phyloP scores from a whole-genome alignment of 2,797 vertebrate genomes.

The Gymnodraco acuticeps region DNA sequence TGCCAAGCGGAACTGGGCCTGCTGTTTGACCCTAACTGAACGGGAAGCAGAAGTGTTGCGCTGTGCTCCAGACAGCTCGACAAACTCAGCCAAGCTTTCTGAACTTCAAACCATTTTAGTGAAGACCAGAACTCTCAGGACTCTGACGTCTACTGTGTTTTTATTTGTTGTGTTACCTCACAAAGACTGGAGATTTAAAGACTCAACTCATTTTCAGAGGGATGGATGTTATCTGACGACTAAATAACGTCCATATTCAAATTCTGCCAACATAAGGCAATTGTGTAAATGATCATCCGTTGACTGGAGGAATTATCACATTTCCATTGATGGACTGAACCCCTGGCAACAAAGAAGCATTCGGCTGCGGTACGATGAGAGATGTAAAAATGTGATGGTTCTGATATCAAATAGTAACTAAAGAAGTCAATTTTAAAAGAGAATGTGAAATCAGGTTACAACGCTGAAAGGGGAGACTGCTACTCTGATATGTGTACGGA shows the following conservation, averaged over 20 bases:
- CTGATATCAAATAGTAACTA: slow-evolving; percentile 15
- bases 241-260: slow-evolving; percentile 6
- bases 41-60: not conserved
- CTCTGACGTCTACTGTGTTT: slow-evolving; percentile 44
- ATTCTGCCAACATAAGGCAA: slow-evolving; percentile 2
- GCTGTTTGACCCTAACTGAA: slow-evolving; percentile 17
- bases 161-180: slow-evolving; percentile 43
- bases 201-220: slow-evolving; percentile 28
- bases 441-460: slow-evolving; percentile 30
- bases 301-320: slow-evolving; percentile 14
- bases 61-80: slow-evolving; percentile 14
- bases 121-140: not conserved
- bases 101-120: slow-evolving; percentile 17
- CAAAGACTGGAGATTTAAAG: slow-evolving; percentile 24
- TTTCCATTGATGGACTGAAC: slow-evolving; percentile 21
- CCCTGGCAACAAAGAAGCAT: slow-evolving; percentile 11
- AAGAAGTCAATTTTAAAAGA: slow-evolving; percentile 26
- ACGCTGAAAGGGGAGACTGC: slow-evolving; percentile 6
- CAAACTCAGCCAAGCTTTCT: slow-evolving; percentile 29
- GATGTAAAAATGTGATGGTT: slow-evolving; percentile 5
- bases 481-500: slow-evolving; percentile 25
- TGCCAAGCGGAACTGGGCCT: slow-evolving; percentile 30
- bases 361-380: slow-evolving; percentile 15
- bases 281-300: slow-evolving; percentile 21
- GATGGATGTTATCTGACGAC: slow-evolving; percentile 35